These are phyloP conservation scores for Muntiacus muntjak DNA, from an alignment of 2,113 vertebrate genomes.

Conservation along the genomic window DNA sequence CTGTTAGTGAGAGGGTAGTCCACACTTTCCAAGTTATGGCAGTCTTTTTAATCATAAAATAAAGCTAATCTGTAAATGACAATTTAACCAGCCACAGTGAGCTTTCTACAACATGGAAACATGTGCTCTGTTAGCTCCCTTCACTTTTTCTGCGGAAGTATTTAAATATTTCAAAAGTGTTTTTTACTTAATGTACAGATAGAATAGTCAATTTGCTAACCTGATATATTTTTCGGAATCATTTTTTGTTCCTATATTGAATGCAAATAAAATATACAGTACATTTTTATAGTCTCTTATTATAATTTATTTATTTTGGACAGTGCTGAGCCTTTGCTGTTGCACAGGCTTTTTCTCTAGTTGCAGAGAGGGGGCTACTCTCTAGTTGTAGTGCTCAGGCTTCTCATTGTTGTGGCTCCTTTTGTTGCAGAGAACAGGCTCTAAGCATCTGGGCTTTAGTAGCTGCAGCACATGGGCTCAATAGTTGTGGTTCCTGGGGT, in stretches of 20 bases:
- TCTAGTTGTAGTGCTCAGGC: neutral
- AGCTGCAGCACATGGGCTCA: neutral
- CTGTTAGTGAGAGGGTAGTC: neutral
- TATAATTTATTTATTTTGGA: neutral
- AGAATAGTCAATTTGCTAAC: neutral
- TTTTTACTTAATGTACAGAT: neutral
- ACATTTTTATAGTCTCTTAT: neutral
- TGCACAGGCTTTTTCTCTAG: neutral
- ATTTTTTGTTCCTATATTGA: conserved; percentile 4
- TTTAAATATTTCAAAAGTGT: neutral
- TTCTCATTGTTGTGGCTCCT: neutral
- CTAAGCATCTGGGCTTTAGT: neutral
- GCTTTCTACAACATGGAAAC: neutral
- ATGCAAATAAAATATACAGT: neutral
- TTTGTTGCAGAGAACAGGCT: neutral
- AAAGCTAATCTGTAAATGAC: neutral
- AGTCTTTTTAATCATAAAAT: neutral
- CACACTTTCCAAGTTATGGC: neutral
- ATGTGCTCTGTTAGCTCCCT: neutral
- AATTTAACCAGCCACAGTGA: neutral
- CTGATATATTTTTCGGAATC: neutral
- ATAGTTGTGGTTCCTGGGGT: neutral
- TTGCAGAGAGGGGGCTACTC: neutral
- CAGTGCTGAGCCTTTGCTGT: neutral
- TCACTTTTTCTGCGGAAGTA: neutral